Percentiles rank a stretch among this genome's conserved stretches.
phyloP scores from a whole-genome alignment of 2,888 invertebrate species.

The Caenorhabditis sulstoni region DNA sequence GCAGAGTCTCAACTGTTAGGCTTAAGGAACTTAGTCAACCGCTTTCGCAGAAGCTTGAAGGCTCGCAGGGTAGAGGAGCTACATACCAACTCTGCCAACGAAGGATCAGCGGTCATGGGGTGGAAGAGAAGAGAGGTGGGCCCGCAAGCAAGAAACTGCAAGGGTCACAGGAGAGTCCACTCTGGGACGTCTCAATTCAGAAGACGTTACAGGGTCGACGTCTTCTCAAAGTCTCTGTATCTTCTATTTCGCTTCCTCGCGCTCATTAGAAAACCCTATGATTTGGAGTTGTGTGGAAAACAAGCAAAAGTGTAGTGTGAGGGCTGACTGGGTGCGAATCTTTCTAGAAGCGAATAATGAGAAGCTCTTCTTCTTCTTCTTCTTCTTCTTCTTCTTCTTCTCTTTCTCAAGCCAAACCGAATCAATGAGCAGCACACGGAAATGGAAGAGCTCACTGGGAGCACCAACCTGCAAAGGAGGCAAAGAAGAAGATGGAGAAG shows the following conservation, averaged over 20 bases:
- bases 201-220: background rate
- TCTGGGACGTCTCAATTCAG: too few species aligned
- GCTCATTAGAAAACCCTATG: conserved; percentile 5
- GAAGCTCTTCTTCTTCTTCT: too few species aligned
- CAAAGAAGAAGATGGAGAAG: conserved; percentile 3
- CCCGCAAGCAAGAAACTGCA: too few species aligned
- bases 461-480: background rate
- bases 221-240: background rate
- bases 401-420: background rate
- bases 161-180: too few species aligned
- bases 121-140: background rate
- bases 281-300: background rate
- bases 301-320: conserved; percentile 22
- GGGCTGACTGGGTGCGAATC: background rate
- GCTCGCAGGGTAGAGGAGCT: too few species aligned
- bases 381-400: too few species aligned
- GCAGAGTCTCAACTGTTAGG: too few species aligned
- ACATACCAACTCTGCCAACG: too few species aligned
- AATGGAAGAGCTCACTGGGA: background rate
- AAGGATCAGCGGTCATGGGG: background rate
- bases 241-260: background rate
- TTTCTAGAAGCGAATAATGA: too few species aligned
- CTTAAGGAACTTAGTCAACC: too few species aligned
- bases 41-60: too few species aligned
- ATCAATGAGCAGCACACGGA: conserved; percentile 35